Base-by-base conservation (phyloP, 2,888 invertebrate species). In the Archaeoteleia sp. region DNA sequence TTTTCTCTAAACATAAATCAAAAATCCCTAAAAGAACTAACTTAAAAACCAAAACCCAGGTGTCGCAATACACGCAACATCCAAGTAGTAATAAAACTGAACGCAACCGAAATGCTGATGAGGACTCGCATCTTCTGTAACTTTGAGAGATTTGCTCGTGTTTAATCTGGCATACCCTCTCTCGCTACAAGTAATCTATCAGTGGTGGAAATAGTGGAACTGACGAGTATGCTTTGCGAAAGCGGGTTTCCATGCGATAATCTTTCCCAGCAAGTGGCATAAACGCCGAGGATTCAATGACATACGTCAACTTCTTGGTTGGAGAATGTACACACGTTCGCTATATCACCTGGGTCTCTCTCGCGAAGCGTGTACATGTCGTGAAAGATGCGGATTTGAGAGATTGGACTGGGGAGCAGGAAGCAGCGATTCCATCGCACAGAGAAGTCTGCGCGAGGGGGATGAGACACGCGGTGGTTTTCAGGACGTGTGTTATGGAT, bases 321-420 rank as follows among this genome's bases (percentile, higher is more conserved):
- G n/a, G 12, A 23, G 8, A 25, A 37, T 29, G 42, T 55, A 23
- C 14, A 54, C 51, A 30, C 49, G 40, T 9, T 29, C 39, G 37
- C 25, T 27, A 54, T n/a, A n/a, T 62, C 54, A 60, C 43, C 53
- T 27, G 37, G 7, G 71, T 67, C n/a, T 75, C 79, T 78, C 76
- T 73, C 71, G 71, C 67, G 72, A 74, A 79, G 80, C 82, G 77
- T 81, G 74, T 70, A 71, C 63, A 69, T 71, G 69, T 70, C 67
- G 73, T 75, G 77, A 78, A 76, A 76, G 75, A 76, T 74, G 71
- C 63, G 75, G 78, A 80, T 78, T 79, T 65, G 67, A 74, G 76
- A 72, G 71, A 73, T 63, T 60, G 55, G 55, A 60, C 58, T 60
- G 58, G 34, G 34, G 17, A 32, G 57, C 46, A 61, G 67, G 67